Conservation (phyloP, 2,113 vertebrate genomes). For the Leptobrachium ailaonicum region DNA sequence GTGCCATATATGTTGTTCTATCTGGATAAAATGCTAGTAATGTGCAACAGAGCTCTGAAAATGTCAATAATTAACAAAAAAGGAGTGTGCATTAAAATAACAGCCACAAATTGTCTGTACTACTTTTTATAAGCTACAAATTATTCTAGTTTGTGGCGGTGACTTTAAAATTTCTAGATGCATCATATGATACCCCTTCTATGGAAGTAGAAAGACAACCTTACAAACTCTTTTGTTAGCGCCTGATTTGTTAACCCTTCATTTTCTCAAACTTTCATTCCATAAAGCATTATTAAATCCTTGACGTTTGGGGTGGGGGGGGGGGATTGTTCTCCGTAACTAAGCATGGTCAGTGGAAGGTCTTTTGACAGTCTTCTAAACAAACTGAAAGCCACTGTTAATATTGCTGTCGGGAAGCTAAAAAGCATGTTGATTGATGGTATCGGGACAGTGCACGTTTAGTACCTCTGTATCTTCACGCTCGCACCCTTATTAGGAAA, state of each 20-base stretch:
- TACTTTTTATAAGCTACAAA: no score
- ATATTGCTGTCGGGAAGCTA: slow-evolving; percentile 72
- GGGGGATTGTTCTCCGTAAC: slow-evolving; percentile 24
- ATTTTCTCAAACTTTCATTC: not conserved
- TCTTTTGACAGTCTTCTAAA: slow-evolving; percentile 73
- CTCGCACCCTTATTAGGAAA: slow-evolving; percentile 70
- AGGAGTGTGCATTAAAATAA: no score
- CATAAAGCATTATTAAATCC: not conserved
- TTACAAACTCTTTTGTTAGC: no score
- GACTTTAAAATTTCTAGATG: no score
- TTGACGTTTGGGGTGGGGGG: not conserved
- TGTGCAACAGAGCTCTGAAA: no score
- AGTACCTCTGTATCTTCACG: slow-evolving; percentile 55
- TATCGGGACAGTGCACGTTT: slow-evolving; percentile 65
- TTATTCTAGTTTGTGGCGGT: no score
- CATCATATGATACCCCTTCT: no score
- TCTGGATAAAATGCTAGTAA: no score
- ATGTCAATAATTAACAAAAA: no score
- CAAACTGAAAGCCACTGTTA: slow-evolving; percentile 76
- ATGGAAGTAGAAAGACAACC: no score
- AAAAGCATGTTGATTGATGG: slow-evolving; percentile 76
- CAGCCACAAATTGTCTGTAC: no score
- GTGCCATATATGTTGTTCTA: no score
- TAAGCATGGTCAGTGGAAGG: slow-evolving; percentile 66
- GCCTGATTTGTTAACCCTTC: not conserved